Evolutionary conservation across 2,888 invertebrate genomes (phyloP).

Genomic region (Hirtodrosophila duncani): DNA sequence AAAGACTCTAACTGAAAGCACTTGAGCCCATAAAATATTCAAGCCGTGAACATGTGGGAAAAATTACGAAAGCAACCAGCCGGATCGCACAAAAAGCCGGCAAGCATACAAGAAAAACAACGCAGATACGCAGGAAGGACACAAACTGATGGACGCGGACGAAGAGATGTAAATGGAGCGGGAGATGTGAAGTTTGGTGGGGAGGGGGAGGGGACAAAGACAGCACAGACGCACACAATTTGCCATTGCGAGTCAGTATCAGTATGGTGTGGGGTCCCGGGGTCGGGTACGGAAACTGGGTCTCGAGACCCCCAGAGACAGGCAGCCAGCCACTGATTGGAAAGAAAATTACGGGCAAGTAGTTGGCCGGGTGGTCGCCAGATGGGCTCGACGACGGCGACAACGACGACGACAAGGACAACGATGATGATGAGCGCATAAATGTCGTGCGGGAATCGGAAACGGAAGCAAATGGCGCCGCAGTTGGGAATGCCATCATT

Average conservation of each 20-base stretch:
- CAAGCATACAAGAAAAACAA: conserved; percentile 30
- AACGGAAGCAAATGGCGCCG: conserved; percentile 60
- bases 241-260: conserved; percentile 48
- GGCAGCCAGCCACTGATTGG: conserved; percentile 59
- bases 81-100: conserved; percentile 40
- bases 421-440: conserved; percentile 51
- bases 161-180: conserved; percentile 9
- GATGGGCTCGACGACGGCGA: conserved; percentile 24
- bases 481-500: conserved; percentile 44
- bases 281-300: conserved; percentile 8
- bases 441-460: conserved; percentile 53
- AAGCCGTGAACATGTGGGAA: conserved; percentile 68
- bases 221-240: conserved; percentile 39
- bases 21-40: conserved; percentile 72
- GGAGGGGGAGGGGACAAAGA: conserved; percentile 14
- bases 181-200: not conserved
- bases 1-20: conserved; percentile 61
- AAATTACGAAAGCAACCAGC: conserved; percentile 54
- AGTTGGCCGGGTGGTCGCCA: conserved; percentile 35
- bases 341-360: conserved; percentile 61
- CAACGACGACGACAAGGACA: not conserved
- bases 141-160: conserved; percentile 13
- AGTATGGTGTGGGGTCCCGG: too few species aligned
- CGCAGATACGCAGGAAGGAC: not conserved
- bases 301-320: conserved; percentile 18